Base-by-base conservation (phyloP, 2,888 invertebrate genomes). In the Pristionchus japonicus region DNA sequence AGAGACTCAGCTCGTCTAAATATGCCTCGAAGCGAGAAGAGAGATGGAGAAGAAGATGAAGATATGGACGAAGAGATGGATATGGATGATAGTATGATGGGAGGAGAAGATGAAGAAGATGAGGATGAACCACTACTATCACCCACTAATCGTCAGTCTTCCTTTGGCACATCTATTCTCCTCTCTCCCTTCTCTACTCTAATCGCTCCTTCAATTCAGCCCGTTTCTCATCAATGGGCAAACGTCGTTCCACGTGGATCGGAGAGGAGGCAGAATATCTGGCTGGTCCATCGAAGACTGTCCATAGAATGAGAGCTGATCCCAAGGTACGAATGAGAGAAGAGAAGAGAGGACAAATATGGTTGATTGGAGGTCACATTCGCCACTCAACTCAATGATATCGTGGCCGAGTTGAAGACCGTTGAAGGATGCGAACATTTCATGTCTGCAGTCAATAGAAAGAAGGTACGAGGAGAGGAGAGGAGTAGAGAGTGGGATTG, bases 281-380 rank as follows among this genome's bases (percentile, higher is more conserved):
- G 11, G 90, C 91, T 57, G 93, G 93, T 13, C 94, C 94, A 0
- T 90, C 88, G 17, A 94, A 95, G 91, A 97, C 97, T 0, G 97
- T 97, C 0, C 98, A 99, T 94, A 95, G 99, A 13, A 96, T 98
- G 0, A 96, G 99, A 70, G 98, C 98, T 0, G 99, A 99, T 95
- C 99, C 99, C 0, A 96, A 98, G 0, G 98, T 98, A 23, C n/a
- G n/a, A n/a, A n/a, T n/a, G n/a, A n/a, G n/a, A n/a, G n/a, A n/a
- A n/a, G n/a, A n/a, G n/a, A n/a, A n/a, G n/a, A n/a, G 34, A 52
- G 31, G 49, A 52, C 7, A 83, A 31, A 3, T 52, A 47, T 82
- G 11, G 31, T n/a, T 31, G 15, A 40, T 47, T 88, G 61, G 34
- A 90, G 90, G 92, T 92, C 1, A 90, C 92, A 1, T 92, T 94